Evolutionary conservation across 1,140 invertebrate genomes (phyloP).

Genomic region (Zaprionus nigranus): DNA sequence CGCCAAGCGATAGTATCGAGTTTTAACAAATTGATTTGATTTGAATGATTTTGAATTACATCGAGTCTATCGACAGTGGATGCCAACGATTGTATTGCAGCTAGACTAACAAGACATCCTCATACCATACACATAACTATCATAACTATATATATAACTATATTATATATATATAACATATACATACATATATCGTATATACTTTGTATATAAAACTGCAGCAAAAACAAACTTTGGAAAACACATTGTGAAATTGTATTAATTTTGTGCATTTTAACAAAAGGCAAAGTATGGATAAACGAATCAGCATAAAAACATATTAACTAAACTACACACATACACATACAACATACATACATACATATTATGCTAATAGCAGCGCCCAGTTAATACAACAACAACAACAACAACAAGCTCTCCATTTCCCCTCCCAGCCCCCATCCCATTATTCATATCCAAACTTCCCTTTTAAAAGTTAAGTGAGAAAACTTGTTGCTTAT

Average conservation of each 20-base stretch:
- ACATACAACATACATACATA: slow-evolving; percentile 27
- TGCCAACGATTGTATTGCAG: not conserved
- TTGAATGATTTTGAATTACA: not conserved
- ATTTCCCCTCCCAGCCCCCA: not conserved
- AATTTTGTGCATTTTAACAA: slow-evolving; percentile 79
- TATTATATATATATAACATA: slow-evolving; percentile 37
- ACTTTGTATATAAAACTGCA: slow-evolving; percentile 77
- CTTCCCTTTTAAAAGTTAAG: slow-evolving; percentile 25
- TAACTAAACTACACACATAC: slow-evolving; percentile 39
- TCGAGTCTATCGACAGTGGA: not conserved
- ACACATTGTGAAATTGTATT: slow-evolving; percentile 68
- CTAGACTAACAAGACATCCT: slow-evolving; percentile 56
- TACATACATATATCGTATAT: slow-evolving; percentile 60
- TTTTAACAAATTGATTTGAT: not conserved
- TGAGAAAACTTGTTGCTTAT: slow-evolving; percentile 37
- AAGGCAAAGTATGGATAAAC: slow-evolving; percentile 49
- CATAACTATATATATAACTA: slow-evolving; percentile 44
- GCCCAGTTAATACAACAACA: slow-evolving; percentile 40
- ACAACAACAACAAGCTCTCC: slow-evolving; percentile 9
- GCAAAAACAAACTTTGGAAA: slow-evolving; percentile 52
- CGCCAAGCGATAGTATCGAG: not conserved
- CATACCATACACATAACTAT: slow-evolving; percentile 53
- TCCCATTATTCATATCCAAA: not conserved
- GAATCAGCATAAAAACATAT: slow-evolving; percentile 37
- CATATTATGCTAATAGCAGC: slow-evolving; percentile 43